Base-by-base conservation (phyloP, 2,113 vertebrate species). In the Cinclus cinclus region DNA sequence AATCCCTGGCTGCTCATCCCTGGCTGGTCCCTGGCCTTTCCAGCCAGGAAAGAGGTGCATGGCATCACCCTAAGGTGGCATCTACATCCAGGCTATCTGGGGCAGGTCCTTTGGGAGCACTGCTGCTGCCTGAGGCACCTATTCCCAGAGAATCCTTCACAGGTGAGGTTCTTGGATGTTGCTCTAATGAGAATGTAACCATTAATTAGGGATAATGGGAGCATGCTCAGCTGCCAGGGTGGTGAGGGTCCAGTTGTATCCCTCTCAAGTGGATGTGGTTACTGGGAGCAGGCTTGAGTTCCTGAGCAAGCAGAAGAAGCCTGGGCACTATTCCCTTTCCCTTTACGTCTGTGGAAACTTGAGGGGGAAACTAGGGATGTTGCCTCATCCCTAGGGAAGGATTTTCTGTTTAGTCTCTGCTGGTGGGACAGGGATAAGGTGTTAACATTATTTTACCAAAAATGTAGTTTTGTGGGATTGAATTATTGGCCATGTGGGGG, bases 91-190 rank as follows among this genome's bases (percentile, higher is more conserved):
- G 60, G 15, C 28, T 33, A 0, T 16, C 37, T 64, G 59, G 68
- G 41, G 35, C 2, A 21, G 18, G 8, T 28, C 18, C 41, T 37
- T 24, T 10, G 31, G 5, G 1, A 58, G 17, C 0, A 0, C 33
- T 3, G 12, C 37, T 3, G 13, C 58, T 60, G 59, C 50, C 64
- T 28, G 46, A 65, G 49, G 30, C 3, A 4, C n/a, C 24, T 53
- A 2, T 42, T 76, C 10, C 33, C 16, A 19, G 69, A 70, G 60
- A 52, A 15, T 19, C 12, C 1, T 2, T 25, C 52, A 13, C 62
- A 59, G 62, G 35, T 35, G 53, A 76, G 49, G 83, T 15, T 56
- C 15, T 63, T 67, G 25, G 42, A 22, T 0, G 0, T 30, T 52
- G 13, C 11, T 71, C 8, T 84, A 24, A 56, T 1, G 7, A 60